A percentile compares a stretch with the other conserved stretches of the same genome.
These are phyloP conservation scores for Brachypodius melanocephalos DNA, from an alignment of 2,113 vertebrate species.

Conservation along the genomic window DNA sequence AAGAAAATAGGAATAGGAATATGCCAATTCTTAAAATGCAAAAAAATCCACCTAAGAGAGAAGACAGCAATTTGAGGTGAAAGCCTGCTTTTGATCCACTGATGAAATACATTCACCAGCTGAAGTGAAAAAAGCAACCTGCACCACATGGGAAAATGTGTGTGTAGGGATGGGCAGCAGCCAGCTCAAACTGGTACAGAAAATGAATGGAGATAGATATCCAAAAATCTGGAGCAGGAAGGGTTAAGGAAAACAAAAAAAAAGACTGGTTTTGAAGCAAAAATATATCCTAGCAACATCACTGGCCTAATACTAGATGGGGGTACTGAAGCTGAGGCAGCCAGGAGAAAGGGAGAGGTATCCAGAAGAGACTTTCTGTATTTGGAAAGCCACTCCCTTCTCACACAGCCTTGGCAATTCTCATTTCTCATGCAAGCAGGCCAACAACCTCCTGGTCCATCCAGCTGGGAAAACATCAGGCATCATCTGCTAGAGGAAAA, in stretches of 20 bases:
- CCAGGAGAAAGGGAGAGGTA: background rate
- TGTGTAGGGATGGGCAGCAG: background rate
- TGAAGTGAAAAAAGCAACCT: background rate
- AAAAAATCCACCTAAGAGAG: background rate
- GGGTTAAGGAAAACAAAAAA: background rate
- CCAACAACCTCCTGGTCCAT: background rate
- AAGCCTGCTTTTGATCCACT: background rate
- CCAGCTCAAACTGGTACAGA: background rate
- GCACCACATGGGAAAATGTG: background rate
- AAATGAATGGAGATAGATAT: background rate
- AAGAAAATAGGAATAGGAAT: background rate
- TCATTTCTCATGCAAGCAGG: no score
- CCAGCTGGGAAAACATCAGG: background rate
- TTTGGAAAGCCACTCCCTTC: background rate
- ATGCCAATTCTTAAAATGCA: background rate
- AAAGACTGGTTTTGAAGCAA: background rate
- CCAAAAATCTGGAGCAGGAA: background rate
- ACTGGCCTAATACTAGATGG: background rate
- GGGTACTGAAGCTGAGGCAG: background rate
- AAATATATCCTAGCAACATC: conserved; percentile 26
- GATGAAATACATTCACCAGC: background rate
- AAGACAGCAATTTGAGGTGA: background rate
- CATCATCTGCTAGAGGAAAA: background rate
- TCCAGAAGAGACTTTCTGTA: background rate
- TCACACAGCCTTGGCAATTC: background rate